Conservation (phyloP, 1,140 invertebrate species). For the Heliothis subflexa region DNA sequence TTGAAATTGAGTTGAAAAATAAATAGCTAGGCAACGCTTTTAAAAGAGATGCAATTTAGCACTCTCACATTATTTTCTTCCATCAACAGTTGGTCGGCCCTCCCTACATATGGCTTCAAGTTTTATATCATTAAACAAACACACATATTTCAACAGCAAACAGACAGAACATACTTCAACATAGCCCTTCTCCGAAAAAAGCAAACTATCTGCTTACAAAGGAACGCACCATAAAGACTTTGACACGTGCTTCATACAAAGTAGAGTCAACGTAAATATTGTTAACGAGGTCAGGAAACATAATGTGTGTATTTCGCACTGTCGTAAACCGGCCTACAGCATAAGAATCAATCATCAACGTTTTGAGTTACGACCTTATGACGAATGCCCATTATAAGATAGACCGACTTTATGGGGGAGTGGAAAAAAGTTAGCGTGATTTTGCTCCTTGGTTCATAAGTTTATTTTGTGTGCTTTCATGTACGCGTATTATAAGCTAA, state of each 20-base stretch:
- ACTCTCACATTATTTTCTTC: not conserved
- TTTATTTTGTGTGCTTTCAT: not conserved
- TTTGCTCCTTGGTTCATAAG: constrained; percentile 41
- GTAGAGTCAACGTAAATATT: constrained; percentile 60
- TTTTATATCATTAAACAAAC: not conserved
- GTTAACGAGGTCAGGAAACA: constrained; percentile 69
- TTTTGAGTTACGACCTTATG: constrained; percentile 41
- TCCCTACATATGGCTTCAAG: not conserved
- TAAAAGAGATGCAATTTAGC: not conserved
- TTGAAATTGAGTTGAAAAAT: not conserved
- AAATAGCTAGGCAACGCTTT: not conserved
- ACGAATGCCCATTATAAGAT: constrained; percentile 26
- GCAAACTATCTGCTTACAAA: constrained; percentile 44
- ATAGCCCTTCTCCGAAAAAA: constrained; percentile 20
- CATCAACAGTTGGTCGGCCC: not conserved
- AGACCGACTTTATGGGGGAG: constrained; percentile 21
- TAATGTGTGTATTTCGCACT: constrained; percentile 66
- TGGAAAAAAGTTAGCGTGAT: constrained; percentile 30
- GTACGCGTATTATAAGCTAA: too few relatives aligned
- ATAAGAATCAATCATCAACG: constrained; percentile 68
- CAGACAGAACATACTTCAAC: constrained; percentile 29
- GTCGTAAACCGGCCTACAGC: constrained; percentile 66
- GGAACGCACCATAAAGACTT: constrained; percentile 48
- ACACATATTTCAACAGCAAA: not conserved
- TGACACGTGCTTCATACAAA: constrained; percentile 54